Evolutionary conservation across 1,140 invertebrate genomes (phyloP).

Genomic region (Leptinotarsa undecemlineata): DNA sequence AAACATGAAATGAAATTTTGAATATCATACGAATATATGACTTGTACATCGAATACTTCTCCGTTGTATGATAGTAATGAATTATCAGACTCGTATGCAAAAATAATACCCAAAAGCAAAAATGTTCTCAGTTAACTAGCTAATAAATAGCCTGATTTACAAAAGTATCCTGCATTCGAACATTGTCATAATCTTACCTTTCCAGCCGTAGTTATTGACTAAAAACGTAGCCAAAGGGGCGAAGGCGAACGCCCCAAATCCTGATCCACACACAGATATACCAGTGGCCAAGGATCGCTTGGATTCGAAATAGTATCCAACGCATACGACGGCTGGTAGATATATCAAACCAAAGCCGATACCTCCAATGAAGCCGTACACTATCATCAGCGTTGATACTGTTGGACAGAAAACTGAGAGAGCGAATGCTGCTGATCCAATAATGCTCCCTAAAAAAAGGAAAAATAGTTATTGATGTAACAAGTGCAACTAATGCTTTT

Average conservation of each 20-base stretch:
- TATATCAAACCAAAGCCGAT: constrained; percentile 97
- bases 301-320: constrained; percentile 99
- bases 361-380: constrained; percentile 92
- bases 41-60: no score
- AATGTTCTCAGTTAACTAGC: no score
- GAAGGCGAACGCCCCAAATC: constrained; percentile 92
- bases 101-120: no score
- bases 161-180: neutral
- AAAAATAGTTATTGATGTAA: neutral
- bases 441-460: constrained; percentile 58
- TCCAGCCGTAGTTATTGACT: constrained; percentile 83
- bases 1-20: no score
- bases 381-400: constrained; percentile 87
- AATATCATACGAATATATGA: no score
- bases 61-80: no score
- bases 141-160: neutral
- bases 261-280: constrained; percentile 93
- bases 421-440: constrained; percentile 85
- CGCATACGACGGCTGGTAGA: constrained; percentile 94
- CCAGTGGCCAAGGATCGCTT: constrained; percentile 96
- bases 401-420: constrained; percentile 82
- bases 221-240: constrained; percentile 82
- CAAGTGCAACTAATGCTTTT: no score
- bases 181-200: constrained; percentile 60
- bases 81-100: no score